Conservation (phyloP, 2,113 vertebrate species). For the Callaeas wilsoni region DNA sequence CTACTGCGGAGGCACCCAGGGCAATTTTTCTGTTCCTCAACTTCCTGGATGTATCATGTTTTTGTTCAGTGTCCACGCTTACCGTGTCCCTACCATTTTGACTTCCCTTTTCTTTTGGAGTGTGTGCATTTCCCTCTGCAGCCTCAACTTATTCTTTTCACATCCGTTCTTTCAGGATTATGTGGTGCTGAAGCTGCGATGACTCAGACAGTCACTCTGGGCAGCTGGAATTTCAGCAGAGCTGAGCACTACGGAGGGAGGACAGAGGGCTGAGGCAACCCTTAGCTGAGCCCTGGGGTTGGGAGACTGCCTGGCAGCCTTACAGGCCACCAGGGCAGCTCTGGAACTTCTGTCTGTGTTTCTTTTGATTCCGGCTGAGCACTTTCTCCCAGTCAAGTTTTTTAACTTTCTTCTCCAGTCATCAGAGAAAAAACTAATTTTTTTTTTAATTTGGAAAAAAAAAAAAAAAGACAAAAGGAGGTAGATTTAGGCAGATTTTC, state of each 20-base stretch:
- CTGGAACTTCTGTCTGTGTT: not conserved
- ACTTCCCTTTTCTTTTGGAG: not conserved
- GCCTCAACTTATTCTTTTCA: not conserved
- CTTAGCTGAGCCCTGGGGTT: fast-evolving
- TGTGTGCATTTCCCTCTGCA: not conserved
- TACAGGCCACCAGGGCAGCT: not conserved
- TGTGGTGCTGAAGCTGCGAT: fast-evolving
- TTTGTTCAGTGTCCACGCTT: not conserved
- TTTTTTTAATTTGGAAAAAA: not conserved
- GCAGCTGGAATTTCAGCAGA: not conserved
- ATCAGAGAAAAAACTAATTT: not conserved
- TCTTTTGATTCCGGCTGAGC: not conserved
- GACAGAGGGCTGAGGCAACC: not conserved
- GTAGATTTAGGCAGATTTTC: not conserved
- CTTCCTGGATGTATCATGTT: not conserved
- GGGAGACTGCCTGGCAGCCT: not conserved
- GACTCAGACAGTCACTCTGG: not conserved
- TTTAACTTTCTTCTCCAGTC: not conserved
- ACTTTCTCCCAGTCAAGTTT: not conserved
- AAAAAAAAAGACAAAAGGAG: not conserved
- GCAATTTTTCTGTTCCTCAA: not conserved
- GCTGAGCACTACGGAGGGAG: not conserved
- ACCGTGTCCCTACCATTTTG: not conserved
- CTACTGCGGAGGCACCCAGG: not conserved
- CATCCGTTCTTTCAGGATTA: not conserved